Base-by-base conservation (phyloP, 2,113 vertebrate genomes). In the Gymnarchus niloticus region DNA sequence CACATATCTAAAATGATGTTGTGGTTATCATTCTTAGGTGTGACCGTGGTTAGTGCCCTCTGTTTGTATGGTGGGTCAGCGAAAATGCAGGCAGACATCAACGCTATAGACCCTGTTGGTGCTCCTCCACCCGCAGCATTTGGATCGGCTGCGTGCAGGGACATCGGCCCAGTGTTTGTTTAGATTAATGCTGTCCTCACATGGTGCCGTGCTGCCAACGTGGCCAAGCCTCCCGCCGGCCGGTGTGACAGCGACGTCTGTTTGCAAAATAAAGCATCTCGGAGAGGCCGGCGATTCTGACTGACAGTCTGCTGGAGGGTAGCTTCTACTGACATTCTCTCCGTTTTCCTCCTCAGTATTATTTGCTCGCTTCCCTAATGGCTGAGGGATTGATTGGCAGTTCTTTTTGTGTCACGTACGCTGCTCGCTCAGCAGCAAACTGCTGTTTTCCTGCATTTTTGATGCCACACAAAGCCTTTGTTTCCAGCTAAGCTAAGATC, bases 381-480 rank as follows among this genome's bases (percentile, higher is more conserved):
- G 51, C 51, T 44, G 80, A 37, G 49, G 77, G 48, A 51, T 81
- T 81, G 77, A 81, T 81, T 81, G 77, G 23, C 46, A 12, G 48
- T 9, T 57, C 0, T 81, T 81, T 78, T 51, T 80, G 77, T 80
- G 44, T 80, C 23, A n/a, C 17, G 77, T 41, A 48, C 9, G n/a
- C 12, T 46, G 5, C 49, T 73, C 65, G 41, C 65, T 37, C 33
- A 33, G 65, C 65, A 19, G 41, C 33, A 37, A 3, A 12, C 21
- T 9, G 10, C 48, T 81, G 77, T 25, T 51, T 81, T 44, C 46
- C 7, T 49, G n/a, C n/a, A 19, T 21, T 51, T 73, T 81, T 25
- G 44, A 81, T 81, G 77, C 77, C 77, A 51, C 44, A 81, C 77
- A 81, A 81, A 81, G 77, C 77, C n/a, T 48, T 51, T 81, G 77